Evolutionary conservation across 2,113 vertebrate species (phyloP).

Genomic region (Diglossa brunneiventris): DNA sequence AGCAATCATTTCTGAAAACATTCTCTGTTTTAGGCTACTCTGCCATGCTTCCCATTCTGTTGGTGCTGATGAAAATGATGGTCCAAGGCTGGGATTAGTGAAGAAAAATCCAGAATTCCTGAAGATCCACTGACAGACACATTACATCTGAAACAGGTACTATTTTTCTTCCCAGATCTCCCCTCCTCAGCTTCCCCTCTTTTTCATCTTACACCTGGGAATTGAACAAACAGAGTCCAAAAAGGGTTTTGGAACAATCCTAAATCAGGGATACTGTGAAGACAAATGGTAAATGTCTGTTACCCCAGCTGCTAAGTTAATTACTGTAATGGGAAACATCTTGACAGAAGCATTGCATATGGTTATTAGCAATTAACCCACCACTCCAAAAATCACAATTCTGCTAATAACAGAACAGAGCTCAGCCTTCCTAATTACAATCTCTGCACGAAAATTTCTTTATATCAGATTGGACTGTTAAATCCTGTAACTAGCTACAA

Average conservation of each 20-base stretch:
- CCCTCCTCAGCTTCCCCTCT: background rate
- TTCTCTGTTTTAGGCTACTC: background rate
- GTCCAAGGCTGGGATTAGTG: background rate
- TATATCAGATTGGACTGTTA: slow-evolving; percentile 51
- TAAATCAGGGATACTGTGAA: slow-evolving; percentile 69
- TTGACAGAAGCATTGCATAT: slow-evolving; percentile 77
- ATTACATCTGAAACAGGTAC: background rate
- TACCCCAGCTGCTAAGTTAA: slow-evolving; percentile 80
- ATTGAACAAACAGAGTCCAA: slow-evolving; percentile 43
- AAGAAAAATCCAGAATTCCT: background rate
- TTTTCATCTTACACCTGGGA: slow-evolving; percentile 27
- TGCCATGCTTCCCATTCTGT: background rate
- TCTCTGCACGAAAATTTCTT: slow-evolving; percentile 47
- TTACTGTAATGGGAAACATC: slow-evolving; percentile 81
- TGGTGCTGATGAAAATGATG: background rate
- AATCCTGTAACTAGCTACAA: slow-evolving; percentile 49
- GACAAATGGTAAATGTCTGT: slow-evolving; percentile 78
- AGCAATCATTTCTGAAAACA: background rate
- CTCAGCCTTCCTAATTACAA: slow-evolving; percentile 66
- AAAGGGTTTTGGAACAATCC: slow-evolving; percentile 41
- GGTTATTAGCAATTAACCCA: slow-evolving; percentile 82
- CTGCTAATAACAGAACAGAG: slow-evolving; percentile 76
- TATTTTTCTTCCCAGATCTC: background rate
- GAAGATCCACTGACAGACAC: background rate
- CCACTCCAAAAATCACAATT: slow-evolving; percentile 75